Percentiles rank a stretch among this genome's conserved stretches.
phyloP scores from a whole-genome alignment of 2,797 vertebrate genomes.

The Loriculus beryllinus region DNA sequence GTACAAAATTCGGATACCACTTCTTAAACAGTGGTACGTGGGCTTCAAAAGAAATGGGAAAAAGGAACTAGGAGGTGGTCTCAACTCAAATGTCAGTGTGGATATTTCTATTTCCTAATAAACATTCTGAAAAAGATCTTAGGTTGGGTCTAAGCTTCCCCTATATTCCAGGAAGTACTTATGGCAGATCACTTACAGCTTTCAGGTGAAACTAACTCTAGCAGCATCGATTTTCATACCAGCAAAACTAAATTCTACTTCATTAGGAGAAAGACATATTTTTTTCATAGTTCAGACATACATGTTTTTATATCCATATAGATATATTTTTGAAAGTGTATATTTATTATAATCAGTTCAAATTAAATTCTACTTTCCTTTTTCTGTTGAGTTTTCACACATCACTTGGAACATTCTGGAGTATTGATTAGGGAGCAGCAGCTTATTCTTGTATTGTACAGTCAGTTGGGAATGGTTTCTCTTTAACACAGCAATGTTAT shows the following conservation, averaged over 20 bases:
- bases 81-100: not conserved
- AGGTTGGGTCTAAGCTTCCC: not conserved
- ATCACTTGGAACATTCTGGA: not conserved
- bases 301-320: not conserved
- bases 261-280: not conserved
- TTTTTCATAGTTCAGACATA: not conserved
- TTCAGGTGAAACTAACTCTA: not conserved
- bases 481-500: not conserved
- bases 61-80: not conserved
- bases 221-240: not conserved
- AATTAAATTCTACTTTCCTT: not conserved
- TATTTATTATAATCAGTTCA: not conserved
- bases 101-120: not conserved
- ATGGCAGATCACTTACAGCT: not conserved
- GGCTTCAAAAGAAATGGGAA: not conserved
- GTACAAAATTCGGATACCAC: not conserved
- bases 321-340: not conserved
- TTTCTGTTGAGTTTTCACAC: not conserved
- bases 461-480: not conserved
- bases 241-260: not conserved
- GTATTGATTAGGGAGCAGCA: not conserved
- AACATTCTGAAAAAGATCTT: not conserved
- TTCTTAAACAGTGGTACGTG: not conserved
- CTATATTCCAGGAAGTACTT: not conserved
- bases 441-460: not conserved